A percentile compares a stretch with the other conserved stretches of the same genome.
Evolutionary conservation across 2,888 invertebrate species (phyloP).

Genomic region (Empis livida): DNA sequence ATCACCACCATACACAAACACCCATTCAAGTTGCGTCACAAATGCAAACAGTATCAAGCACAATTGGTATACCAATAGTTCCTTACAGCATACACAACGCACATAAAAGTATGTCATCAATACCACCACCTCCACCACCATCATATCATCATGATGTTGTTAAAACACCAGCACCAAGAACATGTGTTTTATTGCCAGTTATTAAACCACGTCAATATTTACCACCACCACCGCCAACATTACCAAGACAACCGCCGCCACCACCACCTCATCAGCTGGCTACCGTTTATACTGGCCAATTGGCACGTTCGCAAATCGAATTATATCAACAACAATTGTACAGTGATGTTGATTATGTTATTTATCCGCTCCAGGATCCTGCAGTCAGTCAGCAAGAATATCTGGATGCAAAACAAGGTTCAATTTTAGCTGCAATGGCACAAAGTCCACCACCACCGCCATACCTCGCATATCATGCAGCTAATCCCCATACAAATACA

Average conservation of each 20-base stretch:
- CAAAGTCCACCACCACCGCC: constrained; percentile 46
- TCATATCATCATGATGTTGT: constrained; percentile 37
- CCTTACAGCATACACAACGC: constrained; percentile 42
- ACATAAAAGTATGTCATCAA: constrained; percentile 47
- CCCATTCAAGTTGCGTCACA: constrained; percentile 16
- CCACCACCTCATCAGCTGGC: constrained; percentile 55
- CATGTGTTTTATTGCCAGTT: constrained; percentile 45
- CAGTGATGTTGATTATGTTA: constrained; percentile 84
- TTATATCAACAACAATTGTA: constrained; percentile 81
- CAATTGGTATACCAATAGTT: constrained; percentile 36
- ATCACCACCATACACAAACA: constrained; percentile 18
- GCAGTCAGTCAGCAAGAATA: constrained; percentile 84
- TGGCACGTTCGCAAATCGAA: constrained; percentile 64
- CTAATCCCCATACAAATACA: constrained; percentile 21
- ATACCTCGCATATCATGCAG: constrained; percentile 41
- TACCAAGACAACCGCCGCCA: constrained; percentile 44
- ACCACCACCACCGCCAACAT: constrained; percentile 58
- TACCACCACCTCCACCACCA: constrained; percentile 35
- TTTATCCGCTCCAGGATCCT: constrained; percentile 81
- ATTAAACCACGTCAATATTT: constrained; percentile 47
- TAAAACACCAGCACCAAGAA: constrained; percentile 37
- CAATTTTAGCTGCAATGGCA: constrained; percentile 51
- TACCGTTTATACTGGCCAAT: constrained; percentile 55
- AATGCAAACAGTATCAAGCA: constrained; percentile 17
- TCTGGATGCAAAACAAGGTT: constrained; percentile 66